Evolutionary conservation across 2,113 vertebrate genomes (phyloP).

Genomic region (Plecotus auritus): DNA sequence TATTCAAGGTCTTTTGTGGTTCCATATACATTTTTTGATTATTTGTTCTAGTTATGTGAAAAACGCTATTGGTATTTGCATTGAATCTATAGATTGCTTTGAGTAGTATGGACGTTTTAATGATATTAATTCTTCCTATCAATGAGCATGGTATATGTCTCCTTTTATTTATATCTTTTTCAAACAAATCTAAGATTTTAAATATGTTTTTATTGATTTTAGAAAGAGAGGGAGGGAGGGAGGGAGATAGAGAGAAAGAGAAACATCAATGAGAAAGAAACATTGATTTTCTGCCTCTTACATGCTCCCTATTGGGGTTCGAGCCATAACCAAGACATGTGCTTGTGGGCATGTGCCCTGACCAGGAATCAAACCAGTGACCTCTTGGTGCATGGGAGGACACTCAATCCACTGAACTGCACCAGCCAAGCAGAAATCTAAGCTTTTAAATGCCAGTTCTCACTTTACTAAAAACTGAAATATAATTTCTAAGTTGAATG

Average conservation of each 20-base stretch:
- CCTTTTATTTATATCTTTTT: neutral
- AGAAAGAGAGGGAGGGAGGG: no score
- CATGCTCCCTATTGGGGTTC: no score
- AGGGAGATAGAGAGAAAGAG: no score
- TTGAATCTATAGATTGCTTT: neutral
- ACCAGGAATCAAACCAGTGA: no score
- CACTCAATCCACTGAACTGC: no score
- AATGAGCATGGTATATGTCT: neutral
- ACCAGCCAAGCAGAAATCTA: neutral
- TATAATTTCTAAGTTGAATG: conserved; percentile 26
- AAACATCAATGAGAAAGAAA: no score
- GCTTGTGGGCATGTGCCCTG: no score
- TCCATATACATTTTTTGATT: neutral
- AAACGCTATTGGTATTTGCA: neutral
- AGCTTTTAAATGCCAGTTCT: conserved; percentile 28
- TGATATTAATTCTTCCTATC: neutral
- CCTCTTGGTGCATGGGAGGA: no score
- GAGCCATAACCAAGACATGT: no score
- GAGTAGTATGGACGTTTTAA: neutral
- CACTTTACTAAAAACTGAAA: neutral
- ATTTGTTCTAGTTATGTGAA: neutral
- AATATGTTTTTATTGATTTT: neutral
- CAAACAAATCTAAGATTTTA: neutral
- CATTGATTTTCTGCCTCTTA: no score
- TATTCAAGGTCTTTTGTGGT: neutral